Conservation (phyloP, 2,113 vertebrate species). For the Gila orcuttii region DNA sequence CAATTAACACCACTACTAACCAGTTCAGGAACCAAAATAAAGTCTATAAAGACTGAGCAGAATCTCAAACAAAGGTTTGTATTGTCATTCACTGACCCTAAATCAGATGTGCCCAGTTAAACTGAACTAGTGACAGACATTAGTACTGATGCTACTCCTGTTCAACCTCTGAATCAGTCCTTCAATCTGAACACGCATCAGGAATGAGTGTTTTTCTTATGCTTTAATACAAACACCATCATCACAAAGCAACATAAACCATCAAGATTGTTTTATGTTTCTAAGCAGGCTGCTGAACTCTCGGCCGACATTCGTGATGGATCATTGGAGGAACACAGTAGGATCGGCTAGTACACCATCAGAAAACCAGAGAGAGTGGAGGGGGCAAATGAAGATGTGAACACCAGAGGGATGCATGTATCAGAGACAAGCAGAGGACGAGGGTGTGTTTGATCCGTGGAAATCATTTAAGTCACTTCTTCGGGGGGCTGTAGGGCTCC, state of each 20-base stretch:
- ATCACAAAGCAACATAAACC: neutral
- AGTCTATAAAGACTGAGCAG: neutral
- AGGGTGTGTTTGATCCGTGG: constrained; percentile 25
- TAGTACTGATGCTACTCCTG: neutral
- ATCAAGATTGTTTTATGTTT: neutral
- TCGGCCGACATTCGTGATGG: neutral
- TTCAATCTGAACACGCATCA: constrained; percentile 9
- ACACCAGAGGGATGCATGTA: constrained; percentile 35
- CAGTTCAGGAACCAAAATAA: neutral
- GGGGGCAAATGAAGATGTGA: constrained; percentile 18
- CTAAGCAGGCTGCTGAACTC: neutral
- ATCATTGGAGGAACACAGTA: neutral
- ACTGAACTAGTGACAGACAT: neutral
- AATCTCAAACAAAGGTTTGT: neutral
- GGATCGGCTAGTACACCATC: neutral
- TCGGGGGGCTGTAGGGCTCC: constrained; percentile 90
- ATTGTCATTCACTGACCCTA: neutral
- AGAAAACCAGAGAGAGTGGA: neutral
- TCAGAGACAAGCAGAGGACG: constrained; percentile 36
- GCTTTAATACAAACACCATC: constrained; percentile 16
- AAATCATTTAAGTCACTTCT: constrained; percentile 70
- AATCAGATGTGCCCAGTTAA: neutral
- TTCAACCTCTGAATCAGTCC: constrained; percentile 3
- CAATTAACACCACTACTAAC: neutral
- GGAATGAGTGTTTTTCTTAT: neutral